phyloP scores from a whole-genome alignment of 2,888 invertebrate genomes.

The Ariolimax columbianus region DNA sequence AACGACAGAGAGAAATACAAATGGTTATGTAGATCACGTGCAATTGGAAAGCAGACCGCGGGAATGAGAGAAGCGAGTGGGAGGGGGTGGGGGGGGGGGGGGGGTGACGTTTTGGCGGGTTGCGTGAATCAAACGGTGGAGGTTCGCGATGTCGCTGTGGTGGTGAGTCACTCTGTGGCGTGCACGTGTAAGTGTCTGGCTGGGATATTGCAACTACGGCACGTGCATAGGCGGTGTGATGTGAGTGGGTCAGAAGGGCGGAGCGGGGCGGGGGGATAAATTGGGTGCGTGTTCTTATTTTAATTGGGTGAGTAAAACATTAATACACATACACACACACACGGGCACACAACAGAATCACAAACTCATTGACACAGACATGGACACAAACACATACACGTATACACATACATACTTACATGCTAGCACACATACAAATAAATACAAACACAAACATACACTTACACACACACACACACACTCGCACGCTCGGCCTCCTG shows the following conservation, averaged over 20 bases:
- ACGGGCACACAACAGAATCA: neutral
- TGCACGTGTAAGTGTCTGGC: slow-evolving; percentile 7
- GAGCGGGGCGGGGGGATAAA: neutral
- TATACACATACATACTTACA: neutral
- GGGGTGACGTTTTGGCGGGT: neutral
- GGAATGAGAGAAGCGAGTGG: neutral
- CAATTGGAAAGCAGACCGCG: slow-evolving; percentile 2
- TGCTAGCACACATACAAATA: neutral
- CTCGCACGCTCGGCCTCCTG: too few relatives aligned
- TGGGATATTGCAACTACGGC: neutral
- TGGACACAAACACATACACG: neutral
- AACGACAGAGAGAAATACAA: neutral
- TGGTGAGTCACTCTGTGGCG: slow-evolving; percentile 29
- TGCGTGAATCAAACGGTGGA: neutral
- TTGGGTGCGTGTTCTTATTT: neutral
- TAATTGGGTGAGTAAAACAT: neutral
- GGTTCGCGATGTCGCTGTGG: slow-evolving; percentile 17
- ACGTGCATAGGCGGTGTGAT: slow-evolving; percentile 2
- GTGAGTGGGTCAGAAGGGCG: neutral
- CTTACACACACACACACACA: neutral
- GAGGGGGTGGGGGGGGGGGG: neutral
- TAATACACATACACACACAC: neutral
- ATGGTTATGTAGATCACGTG: neutral
- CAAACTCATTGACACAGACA: neutral
- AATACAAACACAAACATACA: neutral